These are phyloP conservation scores for Caenorhabditis sp. DNA, from an alignment of 2,888 invertebrate genomes.

Conservation along the genomic window DNA sequence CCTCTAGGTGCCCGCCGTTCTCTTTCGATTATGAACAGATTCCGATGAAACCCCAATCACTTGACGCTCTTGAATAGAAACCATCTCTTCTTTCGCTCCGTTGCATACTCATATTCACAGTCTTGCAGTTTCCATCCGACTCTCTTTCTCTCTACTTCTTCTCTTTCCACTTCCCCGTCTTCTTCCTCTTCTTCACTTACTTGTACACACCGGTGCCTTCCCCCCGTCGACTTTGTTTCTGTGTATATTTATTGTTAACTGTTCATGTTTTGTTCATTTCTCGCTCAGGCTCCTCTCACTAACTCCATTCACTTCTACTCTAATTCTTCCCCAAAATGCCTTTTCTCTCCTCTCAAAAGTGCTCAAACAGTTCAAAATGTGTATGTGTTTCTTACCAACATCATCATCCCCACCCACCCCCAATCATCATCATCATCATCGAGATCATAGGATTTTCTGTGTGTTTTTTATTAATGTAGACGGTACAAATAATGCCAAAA, in stretches of 20 bases:
- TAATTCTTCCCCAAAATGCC: constrained; percentile 35
- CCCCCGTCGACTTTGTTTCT: constrained; percentile 21
- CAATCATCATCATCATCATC: constrained; percentile 14
- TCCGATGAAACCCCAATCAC: constrained; percentile 57
- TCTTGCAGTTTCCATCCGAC: constrained; percentile 56
- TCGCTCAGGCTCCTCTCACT: constrained; percentile 51
- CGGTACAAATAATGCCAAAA: constrained; percentile 40
- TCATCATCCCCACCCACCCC: constrained; percentile 22
- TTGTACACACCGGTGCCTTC: constrained; percentile 60
- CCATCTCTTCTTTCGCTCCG: neutral
- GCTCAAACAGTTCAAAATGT: constrained; percentile 61
- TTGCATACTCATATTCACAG: constrained; percentile 51
- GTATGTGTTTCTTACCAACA: constrained; percentile 45
- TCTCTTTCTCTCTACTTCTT: too few species aligned
- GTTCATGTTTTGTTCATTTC: constrained; percentile 31
- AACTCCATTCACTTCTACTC: constrained; percentile 52
- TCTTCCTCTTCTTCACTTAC: constrained; percentile 15
- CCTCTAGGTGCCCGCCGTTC: constrained; percentile 38
- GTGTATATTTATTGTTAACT: constrained; percentile 62
- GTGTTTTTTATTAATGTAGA: constrained; percentile 32
- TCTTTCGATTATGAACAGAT: constrained; percentile 56
- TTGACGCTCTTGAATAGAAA: constrained; percentile 60
- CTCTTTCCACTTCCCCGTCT: too few species aligned
- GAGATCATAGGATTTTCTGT: constrained; percentile 27
- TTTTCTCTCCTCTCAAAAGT: constrained; percentile 43